Conservation (phyloP, 2,797 vertebrate genomes). For the Sebastes vulpes region DNA sequence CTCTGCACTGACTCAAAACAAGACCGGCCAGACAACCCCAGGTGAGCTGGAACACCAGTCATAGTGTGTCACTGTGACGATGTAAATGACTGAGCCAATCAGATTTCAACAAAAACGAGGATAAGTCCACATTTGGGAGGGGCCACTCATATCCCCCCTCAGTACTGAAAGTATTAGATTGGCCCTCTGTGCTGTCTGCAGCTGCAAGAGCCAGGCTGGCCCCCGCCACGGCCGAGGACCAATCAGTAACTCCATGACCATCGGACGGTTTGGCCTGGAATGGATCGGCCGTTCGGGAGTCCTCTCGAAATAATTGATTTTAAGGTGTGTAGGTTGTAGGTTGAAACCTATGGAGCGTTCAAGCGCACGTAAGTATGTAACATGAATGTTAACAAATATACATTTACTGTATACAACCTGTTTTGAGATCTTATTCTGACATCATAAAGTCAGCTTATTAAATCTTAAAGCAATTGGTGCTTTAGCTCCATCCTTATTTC, state of each 20-base stretch:
- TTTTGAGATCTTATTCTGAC: background rate
- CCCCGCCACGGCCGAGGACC: rapidly evolving
- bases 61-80: no score
- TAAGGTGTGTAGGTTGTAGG: background rate
- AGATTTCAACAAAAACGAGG: no score
- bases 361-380: background rate
- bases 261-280: no score
- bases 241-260: rapidly evolving
- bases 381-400: background rate
- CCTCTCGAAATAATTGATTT: background rate
- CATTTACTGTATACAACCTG: background rate
- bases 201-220: background rate
- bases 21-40: no score
- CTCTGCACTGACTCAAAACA: no score
- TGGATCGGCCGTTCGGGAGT: no score
- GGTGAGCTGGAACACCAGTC: no score
- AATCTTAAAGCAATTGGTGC: background rate
- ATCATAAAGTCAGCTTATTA: background rate
- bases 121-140: no score
- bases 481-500: background rate
- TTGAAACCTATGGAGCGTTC: background rate
- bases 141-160: no score
- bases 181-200: background rate
- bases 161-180: no score
- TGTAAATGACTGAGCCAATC: no score